phyloP scores from a whole-genome alignment of 2,113 vertebrate species.

The Chamaea fasciata region DNA sequence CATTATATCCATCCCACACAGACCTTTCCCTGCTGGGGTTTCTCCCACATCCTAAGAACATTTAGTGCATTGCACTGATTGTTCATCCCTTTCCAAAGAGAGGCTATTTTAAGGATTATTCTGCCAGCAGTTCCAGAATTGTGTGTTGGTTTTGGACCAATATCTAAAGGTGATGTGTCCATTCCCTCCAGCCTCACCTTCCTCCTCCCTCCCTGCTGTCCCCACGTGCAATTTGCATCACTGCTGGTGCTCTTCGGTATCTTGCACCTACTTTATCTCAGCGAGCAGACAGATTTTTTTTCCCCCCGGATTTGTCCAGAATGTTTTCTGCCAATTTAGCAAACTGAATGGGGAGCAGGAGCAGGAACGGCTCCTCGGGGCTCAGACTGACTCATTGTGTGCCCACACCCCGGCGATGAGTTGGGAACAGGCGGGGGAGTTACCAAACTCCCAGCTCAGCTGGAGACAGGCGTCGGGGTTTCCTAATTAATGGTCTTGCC shows the following conservation, averaged over 20 bases:
- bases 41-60: neutral
- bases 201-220: neutral
- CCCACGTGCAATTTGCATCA: accelerated
- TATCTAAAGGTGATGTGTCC: neutral
- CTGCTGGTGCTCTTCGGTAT: accelerated
- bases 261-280: neutral
- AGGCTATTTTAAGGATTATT: neutral
- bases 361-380: neutral
- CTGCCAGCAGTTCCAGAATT: neutral
- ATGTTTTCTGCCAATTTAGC: neutral
- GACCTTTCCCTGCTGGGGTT: neutral
- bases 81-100: neutral
- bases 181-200: neutral
- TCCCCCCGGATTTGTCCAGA: neutral
- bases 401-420: neutral
- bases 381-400: neutral
- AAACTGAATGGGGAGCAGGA: neutral
- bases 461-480: neutral
- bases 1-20: neutral
- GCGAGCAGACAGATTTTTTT: neutral
- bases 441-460: neutral
- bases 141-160: accelerated
- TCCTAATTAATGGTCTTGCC: neutral
- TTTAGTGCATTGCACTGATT: neutral
- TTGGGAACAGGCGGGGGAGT: neutral